Evolutionary conservation across 2,797 vertebrate species (phyloP), one percentile per base, ranked within the genome.

Genomic region (Stomatorhinus walkeri): DNA sequence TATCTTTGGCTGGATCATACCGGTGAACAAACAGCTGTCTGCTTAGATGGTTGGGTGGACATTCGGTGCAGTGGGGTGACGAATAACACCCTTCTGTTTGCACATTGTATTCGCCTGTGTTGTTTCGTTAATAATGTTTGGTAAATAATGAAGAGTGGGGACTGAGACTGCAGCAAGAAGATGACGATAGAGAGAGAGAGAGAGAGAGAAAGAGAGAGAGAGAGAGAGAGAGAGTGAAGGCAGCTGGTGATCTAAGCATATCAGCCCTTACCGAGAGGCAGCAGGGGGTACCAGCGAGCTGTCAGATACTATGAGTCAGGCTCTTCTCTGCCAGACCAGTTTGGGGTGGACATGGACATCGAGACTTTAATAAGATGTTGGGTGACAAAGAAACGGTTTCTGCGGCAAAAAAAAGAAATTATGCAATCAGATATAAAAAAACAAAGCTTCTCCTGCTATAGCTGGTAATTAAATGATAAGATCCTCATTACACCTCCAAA

Each of bases 391-490:
- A 64, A 46, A 32, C 24, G 3, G 19, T 22, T 22, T 40, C 36
- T 46, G 19, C 56, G 24, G 54, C 43, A 56, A 46, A 46, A 59
- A 5, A 52, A 64, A 64, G 24, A 52, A 64, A 87, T 46, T 36
- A 87, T 87, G 40, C 51, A 28, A 48, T 49, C 43, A 87, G 86
- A 87, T 87, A 87, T 22, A 1, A 46, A 7, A 52, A 40, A 64
- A 61, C 56, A 43, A 88, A 89, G 90, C 91, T 90, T 89, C 22
- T 68, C 24, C 10, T 14, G 91, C 93, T 93, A 92, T 89, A 91
- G 91, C 90, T 91, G 90, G 83, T 89, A 93, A 94, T 94, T 89
- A 93, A 94, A 93, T 92, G 92, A 95, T 93, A 93, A 92, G 92
- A 94, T 93, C 94, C 92, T 93, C 93, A 92, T 94, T 94, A 93